Evolutionary conservation across 2,888 invertebrate species (phyloP).

Genomic region (Lysandra coridon): DNA sequence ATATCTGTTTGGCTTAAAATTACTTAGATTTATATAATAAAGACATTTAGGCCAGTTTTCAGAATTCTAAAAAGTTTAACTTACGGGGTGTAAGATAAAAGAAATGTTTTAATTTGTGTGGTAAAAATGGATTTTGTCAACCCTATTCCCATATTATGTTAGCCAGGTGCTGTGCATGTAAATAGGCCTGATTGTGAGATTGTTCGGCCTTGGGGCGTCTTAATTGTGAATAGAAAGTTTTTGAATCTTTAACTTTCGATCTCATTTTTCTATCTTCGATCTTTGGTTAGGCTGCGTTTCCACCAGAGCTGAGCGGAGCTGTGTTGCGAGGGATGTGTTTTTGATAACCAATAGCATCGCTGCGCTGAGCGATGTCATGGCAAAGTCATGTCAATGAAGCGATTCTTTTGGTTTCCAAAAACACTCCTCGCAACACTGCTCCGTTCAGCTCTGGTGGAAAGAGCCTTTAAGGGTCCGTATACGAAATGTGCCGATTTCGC

Average conservation of each 20-base stretch:
- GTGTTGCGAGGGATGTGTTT: too few relatives aligned
- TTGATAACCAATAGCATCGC: too few relatives aligned
- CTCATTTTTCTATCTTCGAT: slow-evolving; percentile 18
- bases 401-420: too few relatives aligned
- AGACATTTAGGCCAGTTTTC: background rate
- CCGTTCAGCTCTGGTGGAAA: too few relatives aligned
- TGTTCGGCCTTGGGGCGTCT: slow-evolving; percentile 19
- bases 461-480: too few relatives aligned
- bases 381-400: too few relatives aligned
- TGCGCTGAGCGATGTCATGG: too few relatives aligned
- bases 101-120: background rate
- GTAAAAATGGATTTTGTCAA: background rate
- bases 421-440: too few relatives aligned
- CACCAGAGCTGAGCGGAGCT: too few relatives aligned
- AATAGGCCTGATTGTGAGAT: slow-evolving; percentile 26
- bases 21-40: background rate
- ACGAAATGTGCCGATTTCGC: too few relatives aligned
- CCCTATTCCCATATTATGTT: background rate
- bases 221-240: slow-evolving; percentile 28
- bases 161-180: slow-evolving; percentile 1
- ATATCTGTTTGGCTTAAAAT: background rate
- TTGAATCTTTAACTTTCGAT: slow-evolving; percentile 28
- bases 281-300: background rate
- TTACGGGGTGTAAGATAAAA: background rate
- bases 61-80: background rate